Evolutionary conservation across 2,888 invertebrate species (phyloP), one percentile per base, ranked within the genome.

Genomic region (Pyrrhosoma nymphula): DNA sequence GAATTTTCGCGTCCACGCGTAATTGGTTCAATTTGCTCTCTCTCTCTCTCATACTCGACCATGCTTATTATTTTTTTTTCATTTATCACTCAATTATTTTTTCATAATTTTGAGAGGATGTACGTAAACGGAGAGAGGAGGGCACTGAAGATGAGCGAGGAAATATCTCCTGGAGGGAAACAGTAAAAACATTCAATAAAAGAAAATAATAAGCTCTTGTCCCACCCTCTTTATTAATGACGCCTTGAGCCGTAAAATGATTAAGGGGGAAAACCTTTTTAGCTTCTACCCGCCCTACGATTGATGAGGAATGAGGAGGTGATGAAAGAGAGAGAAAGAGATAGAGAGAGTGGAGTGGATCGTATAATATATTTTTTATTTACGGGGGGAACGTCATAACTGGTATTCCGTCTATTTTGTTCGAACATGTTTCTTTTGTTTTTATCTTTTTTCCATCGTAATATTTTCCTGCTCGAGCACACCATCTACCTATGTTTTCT

Each of bases 11-110:
- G 82, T 82, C 82, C 82, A 4, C 35, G 82, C 82, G 82, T 82
- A 82, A 82, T 82, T 82, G 82, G 82, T 82, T 82, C 82, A 82
- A 82, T 82, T 82, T 82, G 82, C 30, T 82, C 60, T 10, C 60
- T 60, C 60, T 14, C 60, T 14, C 60, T 60, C 60, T 35, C 14
- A n/a, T 47, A 8, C 47, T 47, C 47, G 47, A 8, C 47, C 47
- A 47, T 47, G 35, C 82, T 35, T 35, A 82, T 82, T 82, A 82
- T 82, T 82, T 82, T 82, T 82, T 82, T 82, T 82, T 35, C 6
- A 82, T 26, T 69, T 35, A 82, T 82, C 30, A 8, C 60, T 20
- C 20, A 1, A 60, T 60, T 60, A 60, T 82, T 82, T 35, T 82
- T 35, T 82, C 82, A 35, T 82, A 30, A 82, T 82, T 82, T 82